phyloP scores from a whole-genome alignment of 37 sponge, comb jelly and placozoan species.

The Hexactinellida sp. region DNA sequence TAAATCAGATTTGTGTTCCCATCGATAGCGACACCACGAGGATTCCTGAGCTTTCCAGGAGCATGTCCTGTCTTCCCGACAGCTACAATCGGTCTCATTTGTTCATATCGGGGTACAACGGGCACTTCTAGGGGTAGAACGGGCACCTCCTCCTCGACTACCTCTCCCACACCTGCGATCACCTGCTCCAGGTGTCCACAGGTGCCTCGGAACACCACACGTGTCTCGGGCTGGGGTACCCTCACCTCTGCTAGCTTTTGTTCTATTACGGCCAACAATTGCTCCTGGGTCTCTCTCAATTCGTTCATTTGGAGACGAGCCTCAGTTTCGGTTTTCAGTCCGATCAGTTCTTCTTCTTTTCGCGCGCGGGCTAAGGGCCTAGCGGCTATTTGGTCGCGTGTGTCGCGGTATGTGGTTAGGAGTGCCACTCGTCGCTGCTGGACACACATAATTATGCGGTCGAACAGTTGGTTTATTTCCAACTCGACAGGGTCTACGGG shows the following conservation, averaged over 20 bases:
- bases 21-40: not conserved
- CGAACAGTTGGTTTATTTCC: not conserved
- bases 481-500: constrained; percentile 1
- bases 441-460: not conserved
- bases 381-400: not conserved
- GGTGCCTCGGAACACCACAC: not conserved
- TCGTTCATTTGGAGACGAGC: not conserved
- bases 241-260: not conserved
- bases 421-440: not conserved
- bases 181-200: not conserved
- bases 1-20: not conserved
- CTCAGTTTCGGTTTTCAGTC: not conserved
- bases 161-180: not conserved
- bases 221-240: not conserved
- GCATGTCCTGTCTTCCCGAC: not conserved
- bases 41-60: not conserved
- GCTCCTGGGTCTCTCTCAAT: not conserved
- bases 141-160: not conserved
- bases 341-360: not conserved
- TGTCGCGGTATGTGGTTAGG: not conserved
- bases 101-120: not conserved
- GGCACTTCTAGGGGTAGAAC: not conserved
- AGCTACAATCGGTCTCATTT: not conserved
- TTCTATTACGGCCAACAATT: not conserved
- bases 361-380: not conserved